phyloP scores from a whole-genome alignment of 1,140 invertebrate species.

The Goniozus legneri region DNA sequence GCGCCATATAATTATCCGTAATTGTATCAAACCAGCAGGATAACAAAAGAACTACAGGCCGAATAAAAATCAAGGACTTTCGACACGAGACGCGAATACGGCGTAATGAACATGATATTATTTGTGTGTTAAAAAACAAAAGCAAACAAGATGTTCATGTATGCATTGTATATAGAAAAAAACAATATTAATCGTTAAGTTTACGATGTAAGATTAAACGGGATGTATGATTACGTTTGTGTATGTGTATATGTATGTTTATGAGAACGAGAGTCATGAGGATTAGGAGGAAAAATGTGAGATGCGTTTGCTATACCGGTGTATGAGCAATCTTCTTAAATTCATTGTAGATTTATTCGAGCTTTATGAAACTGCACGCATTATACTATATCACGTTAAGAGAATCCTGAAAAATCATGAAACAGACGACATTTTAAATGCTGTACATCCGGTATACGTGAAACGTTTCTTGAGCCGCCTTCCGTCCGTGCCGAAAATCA shows the following conservation, averaged over 20 bases:
- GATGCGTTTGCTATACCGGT: conserved; percentile 2
- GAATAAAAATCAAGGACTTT: too few species aligned
- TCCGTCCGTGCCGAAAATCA: conserved; percentile 35
- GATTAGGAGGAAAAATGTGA: neutral
- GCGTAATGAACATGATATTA: too few species aligned
- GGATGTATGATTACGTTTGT: neutral
- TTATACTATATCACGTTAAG: conserved; percentile 1
- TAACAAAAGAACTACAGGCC: too few species aligned
- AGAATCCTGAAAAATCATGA: neutral
- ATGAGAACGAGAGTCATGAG: neutral
- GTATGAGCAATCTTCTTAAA: conserved; percentile 4
- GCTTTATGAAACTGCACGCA: conserved; percentile 4
- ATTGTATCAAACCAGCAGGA: too few species aligned
- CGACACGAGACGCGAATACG: too few species aligned
- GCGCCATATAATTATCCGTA: too few species aligned
- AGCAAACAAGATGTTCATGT: too few species aligned
- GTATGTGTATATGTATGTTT: neutral
- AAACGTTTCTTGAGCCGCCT: conserved; percentile 23
- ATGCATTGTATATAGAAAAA: too few species aligned
- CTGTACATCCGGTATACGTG: conserved; percentile 13
- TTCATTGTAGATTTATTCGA: conserved; percentile 10
- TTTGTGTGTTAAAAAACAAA: too few species aligned
- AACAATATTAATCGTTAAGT: too few species aligned
- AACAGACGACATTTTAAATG: conserved; percentile 4
- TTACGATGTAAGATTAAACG: too few species aligned